Evolutionary conservation across 1,140 invertebrate species (phyloP), one percentile per base, ranked within the genome.

Genomic region (Acromyrmex charruanus): DNA sequence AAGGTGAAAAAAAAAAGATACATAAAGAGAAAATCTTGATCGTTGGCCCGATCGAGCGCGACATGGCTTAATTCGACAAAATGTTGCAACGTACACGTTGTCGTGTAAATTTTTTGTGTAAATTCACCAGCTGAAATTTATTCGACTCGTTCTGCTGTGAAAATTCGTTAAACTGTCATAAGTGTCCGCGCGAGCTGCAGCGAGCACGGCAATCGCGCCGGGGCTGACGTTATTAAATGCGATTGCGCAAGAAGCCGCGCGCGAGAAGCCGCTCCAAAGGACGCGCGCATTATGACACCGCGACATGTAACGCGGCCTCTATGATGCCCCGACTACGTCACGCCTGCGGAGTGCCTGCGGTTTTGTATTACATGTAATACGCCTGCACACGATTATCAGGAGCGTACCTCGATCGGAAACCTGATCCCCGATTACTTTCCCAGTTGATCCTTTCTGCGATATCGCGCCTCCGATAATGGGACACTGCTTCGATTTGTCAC

Each of bases 181-280:
- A 79, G 61, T 58, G 74, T 85, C 25, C 28, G 77, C 74, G 69
- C 66, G 58, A 72, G 63, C 35, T 58, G 35, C 74, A 55, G 82
- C 79, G 79, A 66, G 72, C 44, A 63, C 51, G 85, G 77, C 77
- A 31, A 77, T 59, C 55, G 49, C 61, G 87, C 55, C 59, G 77
- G 61, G 58, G 63, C 87, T 58, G 87, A 87, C 89, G 84, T 91
- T 90, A 91, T 91, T 91, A 91, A 90, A 91, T 85, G 77, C 31
- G 84, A 90, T 91, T 91, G 85, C 89, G 79, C 89, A 90, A 91
- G 53, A 77, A 91, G 35, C 68, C 18, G 69, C 80, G 69, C 80
- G 77, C 77, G 87, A 91, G 88, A 91, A 91, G 90, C 89, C 39
- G 84, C 84, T 90, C 85, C 87, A 91, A 90, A 91, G 87, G 89